phyloP scores from a whole-genome alignment of 1,140 invertebrate genomes.

The Rhynchophorus ferrugineus region DNA sequence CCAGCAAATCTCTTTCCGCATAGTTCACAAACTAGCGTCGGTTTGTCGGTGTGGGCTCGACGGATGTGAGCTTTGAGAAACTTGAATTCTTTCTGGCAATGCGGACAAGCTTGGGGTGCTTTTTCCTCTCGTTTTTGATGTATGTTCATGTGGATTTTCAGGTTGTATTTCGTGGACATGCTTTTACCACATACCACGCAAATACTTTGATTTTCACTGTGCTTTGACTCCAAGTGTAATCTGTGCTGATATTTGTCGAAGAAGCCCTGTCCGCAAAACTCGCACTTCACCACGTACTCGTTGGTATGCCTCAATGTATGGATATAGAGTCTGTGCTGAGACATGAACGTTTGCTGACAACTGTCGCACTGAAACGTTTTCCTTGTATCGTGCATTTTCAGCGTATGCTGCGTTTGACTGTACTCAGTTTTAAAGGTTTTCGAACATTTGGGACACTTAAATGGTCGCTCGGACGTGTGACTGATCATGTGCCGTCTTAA shows the following conservation, averaged over 20 bases:
- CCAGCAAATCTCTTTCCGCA: conserved; percentile 26
- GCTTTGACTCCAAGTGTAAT: conserved; percentile 23
- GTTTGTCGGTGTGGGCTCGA: conserved; percentile 21
- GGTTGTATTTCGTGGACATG: conserved; percentile 17
- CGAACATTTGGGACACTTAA: conserved; percentile 26
- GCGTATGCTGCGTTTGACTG: conserved; percentile 20
- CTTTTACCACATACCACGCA: conserved; percentile 27
- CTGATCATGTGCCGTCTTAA: conserved; percentile 17
- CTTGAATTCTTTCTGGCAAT: conserved; percentile 40
- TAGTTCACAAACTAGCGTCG: conserved; percentile 25
- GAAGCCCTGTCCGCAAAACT: conserved; percentile 27
- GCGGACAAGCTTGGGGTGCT: conserved; percentile 41
- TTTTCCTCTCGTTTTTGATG: conserved; percentile 27
- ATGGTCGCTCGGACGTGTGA: conserved; percentile 15
- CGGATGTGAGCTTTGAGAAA: conserved; percentile 21
- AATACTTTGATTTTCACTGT: conserved; percentile 22
- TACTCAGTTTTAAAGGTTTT: conserved; percentile 30
- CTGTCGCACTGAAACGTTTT: conserved; percentile 31
- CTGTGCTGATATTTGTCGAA: conserved; percentile 24
- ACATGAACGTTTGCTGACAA: conserved; percentile 54
- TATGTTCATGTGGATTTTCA: conserved; percentile 27
- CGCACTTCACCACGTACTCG: conserved; percentile 36
- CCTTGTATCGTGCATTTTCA: conserved; percentile 19
- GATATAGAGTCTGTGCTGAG: conserved; percentile 56
- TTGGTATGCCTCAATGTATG: conserved; percentile 55